phyloP scores from a whole-genome alignment of 2,888 invertebrate species.

The Pharmacophagus antenor region DNA sequence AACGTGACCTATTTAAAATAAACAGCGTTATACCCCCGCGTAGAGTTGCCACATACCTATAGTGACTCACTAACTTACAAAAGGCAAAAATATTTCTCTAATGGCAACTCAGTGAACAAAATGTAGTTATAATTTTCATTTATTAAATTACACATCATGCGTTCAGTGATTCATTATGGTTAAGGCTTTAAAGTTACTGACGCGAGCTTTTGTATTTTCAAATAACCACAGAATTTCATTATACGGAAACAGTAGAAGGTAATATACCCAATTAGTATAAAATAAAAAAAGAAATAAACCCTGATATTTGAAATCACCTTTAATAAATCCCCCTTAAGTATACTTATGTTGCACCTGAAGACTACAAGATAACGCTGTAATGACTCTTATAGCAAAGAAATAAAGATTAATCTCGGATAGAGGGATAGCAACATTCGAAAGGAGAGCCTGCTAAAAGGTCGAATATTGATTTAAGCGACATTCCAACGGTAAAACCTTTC shows the following conservation, averaged over 20 bases:
- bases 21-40: not conserved
- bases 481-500: slow-evolving; percentile 27
- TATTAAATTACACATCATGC: slow-evolving; percentile 38
- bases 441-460: slow-evolving; percentile 31
- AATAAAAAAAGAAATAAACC: slow-evolving; percentile 45
- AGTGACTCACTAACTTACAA: slow-evolving; percentile 9
- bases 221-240: slow-evolving; percentile 31
- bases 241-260: slow-evolving; percentile 36
- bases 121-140: slow-evolving; percentile 30
- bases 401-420: slow-evolving; percentile 12
- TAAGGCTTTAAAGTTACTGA: slow-evolving; percentile 48
- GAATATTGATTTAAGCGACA: slow-evolving; percentile 32
- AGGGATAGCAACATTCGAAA: slow-evolving; percentile 28
- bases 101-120: slow-evolving; percentile 1
- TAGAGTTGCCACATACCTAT: slow-evolving; percentile 1
- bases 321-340: slow-evolving; percentile 43
- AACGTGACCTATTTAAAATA: slow-evolving; percentile 12
- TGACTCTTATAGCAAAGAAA: slow-evolving; percentile 17
- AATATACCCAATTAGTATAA: slow-evolving; percentile 35
- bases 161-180: slow-evolving; percentile 52
- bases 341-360: slow-evolving; percentile 43
- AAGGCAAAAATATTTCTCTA: slow-evolving; percentile 1
- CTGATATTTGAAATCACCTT: slow-evolving; percentile 52
- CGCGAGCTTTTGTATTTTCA: slow-evolving; percentile 15
- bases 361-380: slow-evolving; percentile 12